Base-by-base conservation (phyloP, 1,140 invertebrate genomes). In the Zaprionus camerounensis region DNA sequence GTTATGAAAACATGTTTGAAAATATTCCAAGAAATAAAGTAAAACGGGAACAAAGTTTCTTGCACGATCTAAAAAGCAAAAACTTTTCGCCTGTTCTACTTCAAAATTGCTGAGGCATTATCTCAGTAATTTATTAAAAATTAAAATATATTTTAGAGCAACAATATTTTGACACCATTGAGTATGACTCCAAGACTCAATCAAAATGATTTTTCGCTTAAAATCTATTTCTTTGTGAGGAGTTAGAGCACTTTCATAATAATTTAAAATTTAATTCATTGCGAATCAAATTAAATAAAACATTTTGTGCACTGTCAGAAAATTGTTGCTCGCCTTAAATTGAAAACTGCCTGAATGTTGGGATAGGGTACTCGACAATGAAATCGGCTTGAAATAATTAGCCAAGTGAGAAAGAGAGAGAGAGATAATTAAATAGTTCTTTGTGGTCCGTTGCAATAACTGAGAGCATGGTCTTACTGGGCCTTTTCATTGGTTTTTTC, bases 281-380 rank as follows among this genome's bases (percentile, higher is more conserved):
- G 2, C 46, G 59, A 24, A 17, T 38, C 1, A 38, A 38, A 61
- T 31, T 11, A 17, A 22, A 57, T 41, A n/a, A 68, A 68, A 55
- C 4, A 55, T 5, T 9, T 26, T 59, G 22, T n/a, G 24, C 17
- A 5, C 12, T 3, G 34, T 81, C 82, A 82, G 71, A 80, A 82
- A 91, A 82, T 92, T 92, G 91, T 91, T 86, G 92, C 74, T 88
- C 69, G 20, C 59, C 56, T 76, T 65, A 74, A 86, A 84, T 91
- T 91, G 93, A 94, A 94, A 94, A 94, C 95, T 96, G 97, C 97
- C 97, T 98, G 97, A 97, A 98, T 98, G 97, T 97, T 98, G 97
- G 97, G 97, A 98, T 97, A 97, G 97, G 97, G 97, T 97, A 97
- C 96, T 96, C 97, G 85, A 90, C 85, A 90, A 81, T 88, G 81